phyloP scores from a whole-genome alignment of 2,797 vertebrate genomes.

The Sebastes itinus region DNA sequence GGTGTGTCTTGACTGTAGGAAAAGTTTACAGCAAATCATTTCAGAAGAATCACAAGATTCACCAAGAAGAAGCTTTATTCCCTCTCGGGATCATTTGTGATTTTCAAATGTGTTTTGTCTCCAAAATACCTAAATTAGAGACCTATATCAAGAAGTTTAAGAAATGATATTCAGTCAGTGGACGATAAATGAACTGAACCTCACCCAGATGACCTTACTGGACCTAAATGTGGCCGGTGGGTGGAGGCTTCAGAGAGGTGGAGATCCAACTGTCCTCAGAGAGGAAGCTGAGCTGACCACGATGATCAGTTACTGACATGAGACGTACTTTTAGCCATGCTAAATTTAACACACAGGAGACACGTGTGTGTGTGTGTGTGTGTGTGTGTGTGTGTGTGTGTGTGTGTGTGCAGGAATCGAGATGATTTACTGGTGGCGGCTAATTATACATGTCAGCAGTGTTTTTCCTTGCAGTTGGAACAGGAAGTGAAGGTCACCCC shows the following conservation, averaged over 20 bases:
- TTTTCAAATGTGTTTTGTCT: not conserved
- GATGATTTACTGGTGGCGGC: conserved; percentile 48
- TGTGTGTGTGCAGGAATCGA: not conserved
- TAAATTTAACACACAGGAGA: conserved; percentile 58
- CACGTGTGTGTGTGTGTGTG: not conserved
- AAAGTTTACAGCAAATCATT: not conserved
- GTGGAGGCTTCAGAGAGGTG: not conserved
- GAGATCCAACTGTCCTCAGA: conserved; percentile 13
- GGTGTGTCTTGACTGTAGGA: not conserved
- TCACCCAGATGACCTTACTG: not conserved
- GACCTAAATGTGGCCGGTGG: not conserved
- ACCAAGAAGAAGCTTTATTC: not conserved
- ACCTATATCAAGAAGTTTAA: not conserved
- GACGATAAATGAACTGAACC: not conserved
- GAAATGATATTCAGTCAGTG: not conserved
- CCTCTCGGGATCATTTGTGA: not conserved
- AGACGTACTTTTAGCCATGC: conserved; percentile 37
- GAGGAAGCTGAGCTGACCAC: conserved; percentile 32
- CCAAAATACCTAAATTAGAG: not conserved
- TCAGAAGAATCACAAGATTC: not conserved
- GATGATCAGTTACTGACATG: conserved; percentile 36
- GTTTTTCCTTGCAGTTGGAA: conserved; percentile 51
- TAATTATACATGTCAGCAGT: conserved; percentile 64
- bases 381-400: not conserved
- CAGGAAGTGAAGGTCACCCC: conserved; percentile 62